These are phyloP conservation scores for Gobius niger DNA, from an alignment of 2,113 vertebrate genomes.

Conservation along the genomic window DNA sequence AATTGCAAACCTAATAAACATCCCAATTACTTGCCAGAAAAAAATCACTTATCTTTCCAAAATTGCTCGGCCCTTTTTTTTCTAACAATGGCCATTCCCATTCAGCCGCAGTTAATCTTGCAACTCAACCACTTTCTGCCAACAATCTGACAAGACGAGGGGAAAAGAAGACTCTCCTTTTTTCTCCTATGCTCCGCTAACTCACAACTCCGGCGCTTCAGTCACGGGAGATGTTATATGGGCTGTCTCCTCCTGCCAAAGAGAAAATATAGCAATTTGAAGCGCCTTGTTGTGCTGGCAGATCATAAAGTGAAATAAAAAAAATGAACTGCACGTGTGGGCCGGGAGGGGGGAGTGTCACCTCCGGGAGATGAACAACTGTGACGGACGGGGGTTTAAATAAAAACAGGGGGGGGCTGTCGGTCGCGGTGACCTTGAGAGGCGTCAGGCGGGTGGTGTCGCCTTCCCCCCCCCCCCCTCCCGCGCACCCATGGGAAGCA, in stretches of 20 bases:
- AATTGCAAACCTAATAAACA: no score
- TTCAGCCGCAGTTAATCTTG: no score
- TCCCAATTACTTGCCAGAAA: no score
- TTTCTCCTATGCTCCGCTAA: constrained; percentile 14
- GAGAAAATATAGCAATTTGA: constrained; percentile 69
- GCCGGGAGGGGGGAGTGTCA: neutral
- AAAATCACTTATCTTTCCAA: no score
- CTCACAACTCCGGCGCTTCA: constrained; percentile 25
- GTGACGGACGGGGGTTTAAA: constrained; percentile 54
- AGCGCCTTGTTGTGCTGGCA: constrained; percentile 65
- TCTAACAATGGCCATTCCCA: no score
- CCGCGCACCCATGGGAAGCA: constrained; percentile 56
- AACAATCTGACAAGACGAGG: constrained; percentile 5
- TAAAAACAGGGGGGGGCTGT: constrained; percentile 28
- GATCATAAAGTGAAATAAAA: constrained; percentile 58
- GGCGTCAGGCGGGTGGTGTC: constrained; percentile 62
- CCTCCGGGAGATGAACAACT: constrained; percentile 67
- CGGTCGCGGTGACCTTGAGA: constrained; percentile 64
- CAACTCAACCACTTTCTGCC: neutral
- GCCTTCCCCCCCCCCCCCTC: constrained; percentile 54
- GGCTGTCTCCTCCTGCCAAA: constrained; percentile 61
- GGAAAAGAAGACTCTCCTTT: constrained; percentile 17
- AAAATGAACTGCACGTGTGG: constrained; percentile 36
- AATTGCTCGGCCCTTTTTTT: no score
- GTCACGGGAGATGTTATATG: constrained; percentile 51